These are phyloP conservation scores for Microcebus lehilahytsara DNA, from an alignment of 2,113 vertebrate genomes.

Conservation along the genomic window DNA sequence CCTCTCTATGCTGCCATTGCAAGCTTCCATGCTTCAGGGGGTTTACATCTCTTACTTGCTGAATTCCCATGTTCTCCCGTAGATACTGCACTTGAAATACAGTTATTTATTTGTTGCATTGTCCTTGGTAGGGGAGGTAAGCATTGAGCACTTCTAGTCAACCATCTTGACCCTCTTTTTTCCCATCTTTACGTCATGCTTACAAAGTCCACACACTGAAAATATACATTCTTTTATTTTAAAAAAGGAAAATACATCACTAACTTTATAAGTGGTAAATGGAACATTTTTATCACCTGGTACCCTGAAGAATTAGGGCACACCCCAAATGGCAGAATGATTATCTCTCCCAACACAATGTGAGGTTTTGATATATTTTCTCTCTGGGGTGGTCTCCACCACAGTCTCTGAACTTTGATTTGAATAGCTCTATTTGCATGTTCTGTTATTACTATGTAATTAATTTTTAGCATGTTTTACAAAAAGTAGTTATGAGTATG, in stretches of 20 bases:
- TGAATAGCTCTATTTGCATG: not conserved
- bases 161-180: not conserved
- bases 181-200: not conserved
- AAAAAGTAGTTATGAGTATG: not conserved
- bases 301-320: not conserved
- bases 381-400: not conserved
- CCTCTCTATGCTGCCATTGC: too few species aligned
- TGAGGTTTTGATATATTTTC: not conserved
- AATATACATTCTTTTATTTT: not conserved
- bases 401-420: not conserved
- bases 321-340: not conserved
- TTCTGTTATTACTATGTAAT: not conserved
- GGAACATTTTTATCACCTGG: not conserved
- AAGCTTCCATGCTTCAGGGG: too few species aligned
- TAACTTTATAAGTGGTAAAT: not conserved
- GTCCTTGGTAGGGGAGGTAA: not conserved
- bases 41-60: not conserved
- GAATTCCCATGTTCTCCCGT: not conserved
- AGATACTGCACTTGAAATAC: not conserved
- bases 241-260: not conserved
- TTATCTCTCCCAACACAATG: not conserved
- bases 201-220: not conserved
- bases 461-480: not conserved
- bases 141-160: not conserved
- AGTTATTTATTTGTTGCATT: not conserved